These are phyloP conservation scores for Pteropus alecto DNA, from an alignment of 2,113 vertebrate genomes.

Conservation along the genomic window DNA sequence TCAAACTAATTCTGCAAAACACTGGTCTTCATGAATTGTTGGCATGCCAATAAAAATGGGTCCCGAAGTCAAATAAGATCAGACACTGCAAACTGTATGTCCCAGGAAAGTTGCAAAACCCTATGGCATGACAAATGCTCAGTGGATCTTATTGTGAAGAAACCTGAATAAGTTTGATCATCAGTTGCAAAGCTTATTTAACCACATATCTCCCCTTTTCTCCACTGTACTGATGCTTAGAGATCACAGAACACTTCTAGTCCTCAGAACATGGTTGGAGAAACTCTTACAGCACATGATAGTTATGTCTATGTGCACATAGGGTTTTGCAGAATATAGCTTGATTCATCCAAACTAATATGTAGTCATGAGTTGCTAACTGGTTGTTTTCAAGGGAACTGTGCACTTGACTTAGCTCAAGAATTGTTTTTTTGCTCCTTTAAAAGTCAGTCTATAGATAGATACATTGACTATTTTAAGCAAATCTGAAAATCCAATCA, in stretches of 20 bases:
- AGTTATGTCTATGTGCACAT: neutral
- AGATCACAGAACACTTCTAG: neutral
- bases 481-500: conserved; percentile 24
- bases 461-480: conserved; percentile 2
- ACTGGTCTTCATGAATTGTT: conserved; percentile 24
- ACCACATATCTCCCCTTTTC: neutral
- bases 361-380: conserved; percentile 27
- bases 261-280: neutral
- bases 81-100: neutral
- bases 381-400: conserved; percentile 55
- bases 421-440: neutral
- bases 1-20: neutral
- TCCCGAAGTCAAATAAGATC: conserved; percentile 31
- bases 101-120: neutral
- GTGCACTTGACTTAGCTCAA: conserved; percentile 32
- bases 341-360: conserved; percentile 50
- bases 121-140: neutral
- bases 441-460: neutral
- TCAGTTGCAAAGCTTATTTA: conserved; percentile 17
- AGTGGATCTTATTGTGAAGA: conserved; percentile 6
- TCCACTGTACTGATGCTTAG: neutral
- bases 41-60: neutral
- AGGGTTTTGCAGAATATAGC: neutral
- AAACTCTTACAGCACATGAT: neutral
- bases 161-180: neutral